These are phyloP conservation scores for Dynastes tityus DNA, from an alignment of 2,888 invertebrate species.

Conservation along the genomic window DNA sequence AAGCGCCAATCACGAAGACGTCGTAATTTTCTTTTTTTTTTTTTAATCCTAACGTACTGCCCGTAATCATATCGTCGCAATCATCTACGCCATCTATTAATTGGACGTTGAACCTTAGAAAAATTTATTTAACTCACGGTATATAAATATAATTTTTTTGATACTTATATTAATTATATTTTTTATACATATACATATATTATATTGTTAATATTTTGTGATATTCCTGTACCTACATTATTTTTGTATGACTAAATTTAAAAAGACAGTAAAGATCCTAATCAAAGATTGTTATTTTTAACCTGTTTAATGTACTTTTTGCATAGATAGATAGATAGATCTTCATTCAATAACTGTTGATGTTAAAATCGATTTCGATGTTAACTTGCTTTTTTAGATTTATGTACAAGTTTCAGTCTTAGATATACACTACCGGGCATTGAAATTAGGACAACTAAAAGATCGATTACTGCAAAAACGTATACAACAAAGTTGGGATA, in stretches of 20 bases:
- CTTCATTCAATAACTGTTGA: no score
- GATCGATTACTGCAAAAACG: no score
- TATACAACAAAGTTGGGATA: no score
- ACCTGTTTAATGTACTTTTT: no score
- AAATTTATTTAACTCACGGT: not conserved
- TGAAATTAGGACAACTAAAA: no score
- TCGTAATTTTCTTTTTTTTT: not conserved
- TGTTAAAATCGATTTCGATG: no score
- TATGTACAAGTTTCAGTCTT: no score
- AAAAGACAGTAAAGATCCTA: not conserved
- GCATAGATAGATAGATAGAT: no score
- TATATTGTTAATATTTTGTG: constrained; percentile 31
- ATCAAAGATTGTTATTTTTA: no score
- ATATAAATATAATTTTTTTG: not conserved
- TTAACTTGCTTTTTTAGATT: no score
- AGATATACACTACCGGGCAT: no score
- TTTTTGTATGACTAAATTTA: constrained; percentile 30
- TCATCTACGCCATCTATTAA: not conserved
- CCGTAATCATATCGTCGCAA: not conserved
- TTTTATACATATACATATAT: constrained; percentile 9
- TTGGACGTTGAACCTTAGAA: not conserved
- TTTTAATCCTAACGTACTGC: not conserved
- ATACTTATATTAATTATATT: constrained; percentile 12
- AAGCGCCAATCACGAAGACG: constrained; percentile 14
- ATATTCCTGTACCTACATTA: not conserved